Evolutionary conservation across 2,797 vertebrate species (phyloP).

Genomic region (Centroberyx gerrardi): DNA sequence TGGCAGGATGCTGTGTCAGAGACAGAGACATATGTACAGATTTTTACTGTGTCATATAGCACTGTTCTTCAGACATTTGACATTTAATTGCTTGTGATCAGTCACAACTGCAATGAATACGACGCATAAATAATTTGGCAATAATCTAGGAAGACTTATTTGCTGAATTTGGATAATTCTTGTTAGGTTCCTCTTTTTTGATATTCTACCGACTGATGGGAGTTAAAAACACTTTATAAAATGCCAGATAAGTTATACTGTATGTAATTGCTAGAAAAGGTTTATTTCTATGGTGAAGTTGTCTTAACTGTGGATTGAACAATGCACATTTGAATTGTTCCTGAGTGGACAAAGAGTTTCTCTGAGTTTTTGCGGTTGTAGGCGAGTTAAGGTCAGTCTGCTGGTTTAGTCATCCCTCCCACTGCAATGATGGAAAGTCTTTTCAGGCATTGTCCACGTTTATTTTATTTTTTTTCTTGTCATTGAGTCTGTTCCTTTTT

Average conservation of each 20-base stretch:
- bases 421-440: background rate
- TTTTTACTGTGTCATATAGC: slow-evolving; percentile 30
- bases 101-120: slow-evolving; percentile 8
- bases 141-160: background rate
- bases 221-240: slow-evolving; percentile 9
- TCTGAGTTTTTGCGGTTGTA: background rate
- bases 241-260: background rate
- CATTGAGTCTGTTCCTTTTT: slow-evolving; percentile 13
- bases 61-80: slow-evolving; percentile 23
- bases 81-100: slow-evolving; percentile 19
- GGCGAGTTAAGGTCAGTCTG: background rate
- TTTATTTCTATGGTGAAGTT: background rate
- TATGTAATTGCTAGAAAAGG: background rate
- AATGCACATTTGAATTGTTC: slow-evolving; percentile 11
- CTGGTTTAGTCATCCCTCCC: background rate
- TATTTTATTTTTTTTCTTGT: slow-evolving; percentile 4
- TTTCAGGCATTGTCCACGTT: background rate
- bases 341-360: background rate
- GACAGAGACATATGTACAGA: slow-evolving; percentile 58
- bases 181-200: too few relatives aligned
- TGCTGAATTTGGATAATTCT: background rate
- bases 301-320: slow-evolving; percentile 1
- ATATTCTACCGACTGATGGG: background rate
- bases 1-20: slow-evolving; percentile 57
- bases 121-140: background rate